A percentile compares a stretch with the other conserved stretches of the same genome.
Evolutionary conservation across 1,140 invertebrate genomes (phyloP).

Genomic region (Artemia franciscana): DNA sequence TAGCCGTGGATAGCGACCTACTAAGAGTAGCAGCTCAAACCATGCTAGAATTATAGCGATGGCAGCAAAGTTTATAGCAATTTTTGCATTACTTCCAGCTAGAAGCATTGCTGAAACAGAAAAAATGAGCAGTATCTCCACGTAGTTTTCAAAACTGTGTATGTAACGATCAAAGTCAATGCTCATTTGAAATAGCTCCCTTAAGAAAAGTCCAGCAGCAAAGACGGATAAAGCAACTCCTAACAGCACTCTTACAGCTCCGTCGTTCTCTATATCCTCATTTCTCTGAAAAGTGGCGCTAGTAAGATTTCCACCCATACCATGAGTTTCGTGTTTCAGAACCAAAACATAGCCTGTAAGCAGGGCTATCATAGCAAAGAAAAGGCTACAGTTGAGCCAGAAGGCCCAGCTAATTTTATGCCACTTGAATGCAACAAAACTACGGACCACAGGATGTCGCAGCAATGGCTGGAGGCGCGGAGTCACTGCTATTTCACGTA

Average conservation of each 20-base stretch:
- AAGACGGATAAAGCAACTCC: conserved; percentile 26
- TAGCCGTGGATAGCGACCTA: conserved; percentile 41
- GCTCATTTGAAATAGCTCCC: conserved; percentile 40
- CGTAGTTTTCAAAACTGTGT: conserved; percentile 36
- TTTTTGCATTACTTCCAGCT: conserved; percentile 25
- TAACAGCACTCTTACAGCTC: conserved; percentile 1
- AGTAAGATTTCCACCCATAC: neutral
- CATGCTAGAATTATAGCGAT: conserved; percentile 44
- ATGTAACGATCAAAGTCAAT: conserved; percentile 36
- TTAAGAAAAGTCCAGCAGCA: conserved; percentile 24
- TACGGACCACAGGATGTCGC: conserved; percentile 50
- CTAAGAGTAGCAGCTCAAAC: conserved; percentile 41
- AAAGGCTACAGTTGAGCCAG: neutral
- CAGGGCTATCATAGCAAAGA: conserved; percentile 14
- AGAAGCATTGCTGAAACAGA: conserved; percentile 31
- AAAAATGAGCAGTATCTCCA: conserved; percentile 34
- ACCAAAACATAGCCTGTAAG: conserved; percentile 37
- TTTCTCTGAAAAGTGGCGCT: conserved; percentile 9
- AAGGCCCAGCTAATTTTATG: conserved; percentile 30
- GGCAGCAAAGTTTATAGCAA: conserved; percentile 28
- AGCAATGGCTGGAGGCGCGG: conserved; percentile 36
- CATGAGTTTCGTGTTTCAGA: conserved; percentile 16
- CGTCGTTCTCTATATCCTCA: neutral
- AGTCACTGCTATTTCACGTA: conserved; percentile 11
- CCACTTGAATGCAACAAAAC: conserved; percentile 57